Evolutionary conservation across 2,888 invertebrate species (phyloP).

Genomic region (Monochamus alternatus): DNA sequence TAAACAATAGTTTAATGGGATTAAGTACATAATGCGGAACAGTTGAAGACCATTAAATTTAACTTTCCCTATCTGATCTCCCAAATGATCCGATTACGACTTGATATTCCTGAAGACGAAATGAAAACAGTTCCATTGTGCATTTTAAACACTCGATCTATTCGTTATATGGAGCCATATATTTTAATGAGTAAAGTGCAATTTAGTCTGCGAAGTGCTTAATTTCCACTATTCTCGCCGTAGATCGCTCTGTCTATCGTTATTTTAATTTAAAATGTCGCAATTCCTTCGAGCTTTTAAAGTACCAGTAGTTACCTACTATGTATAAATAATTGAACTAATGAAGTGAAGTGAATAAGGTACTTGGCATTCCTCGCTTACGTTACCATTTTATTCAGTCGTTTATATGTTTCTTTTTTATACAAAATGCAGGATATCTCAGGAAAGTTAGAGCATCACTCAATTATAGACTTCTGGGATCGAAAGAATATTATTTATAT

Average conservation of each 20-base stretch:
- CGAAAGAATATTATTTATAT: too few species aligned
- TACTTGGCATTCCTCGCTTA: too few species aligned
- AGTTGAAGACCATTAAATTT: constrained; percentile 21
- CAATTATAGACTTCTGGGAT: too few species aligned
- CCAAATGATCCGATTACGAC: constrained; percentile 25
- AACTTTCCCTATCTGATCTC: constrained; percentile 28
- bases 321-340: too few species aligned
- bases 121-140: constrained; percentile 32
- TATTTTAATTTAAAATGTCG: constrained; percentile 3
- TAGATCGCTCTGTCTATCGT: constrained; percentile 7
- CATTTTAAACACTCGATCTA: constrained; percentile 40
- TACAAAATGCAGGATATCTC: too few species aligned
- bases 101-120: constrained; percentile 22
- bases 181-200: constrained; percentile 52
- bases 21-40: constrained; percentile 22
- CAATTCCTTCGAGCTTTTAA: background rate
- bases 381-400: too few species aligned
- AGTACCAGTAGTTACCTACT: background rate
- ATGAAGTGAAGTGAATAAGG: too few species aligned
- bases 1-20: constrained; percentile 20
- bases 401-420: too few species aligned
- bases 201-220: constrained; percentile 49
- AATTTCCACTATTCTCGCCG: constrained; percentile 45
- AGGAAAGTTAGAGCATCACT: too few species aligned
- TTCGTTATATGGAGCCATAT: constrained; percentile 43